Base-by-base conservation (phyloP, 2,797 vertebrate species). In the Sebastes minor region DNA sequence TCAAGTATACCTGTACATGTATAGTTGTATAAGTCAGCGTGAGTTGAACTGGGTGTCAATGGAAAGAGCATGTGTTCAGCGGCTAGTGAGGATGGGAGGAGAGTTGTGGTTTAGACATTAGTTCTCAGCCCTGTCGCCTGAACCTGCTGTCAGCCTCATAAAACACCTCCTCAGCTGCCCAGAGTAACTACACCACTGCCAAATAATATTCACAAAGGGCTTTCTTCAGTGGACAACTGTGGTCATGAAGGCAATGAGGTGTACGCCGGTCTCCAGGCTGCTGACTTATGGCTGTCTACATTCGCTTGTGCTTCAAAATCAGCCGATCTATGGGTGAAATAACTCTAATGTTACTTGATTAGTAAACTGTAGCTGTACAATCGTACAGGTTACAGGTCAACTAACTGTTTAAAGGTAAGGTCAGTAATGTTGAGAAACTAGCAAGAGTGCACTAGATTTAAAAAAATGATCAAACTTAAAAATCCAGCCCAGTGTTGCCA, bases 151-250 rank as follows among this genome's bases (percentile, higher is more conserved):
- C 53, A 14, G 72, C 74, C 76, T 74, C 79, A 6, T 87, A 78
- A 81, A 89, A 89, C 81, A 78, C 84, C 74, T 70, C 76, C 71
- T 81, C 75, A 49, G 76, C 53, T 3, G 22, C 59, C 35, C 35
- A 42, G 13, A 66, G 49, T 49, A 75, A 77, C 75, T 14, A 57
- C 56, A 8, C 52, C 60, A 3, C 68, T 71, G 80, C 81, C 86
- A 88, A 55, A 78, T 14, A 55, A 78, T 14, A 62, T 66, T 65
- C 76, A 82, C 85, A 23, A n/a, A 83, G 55, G 71, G 2, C 14
- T 77, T 79, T 71, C 27, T n/a, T 57, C 57, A 55, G 56, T 4
- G 55, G 18, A 16, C 65, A 27, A 4, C 71, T 71, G 80, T 25
- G 60, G 57, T 57, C 32, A 22, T 57, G 30, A 32, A 78, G 74